Evolutionary conservation across 1,140 invertebrate genomes (phyloP).

Genomic region (Drosophila jambulina): DNA sequence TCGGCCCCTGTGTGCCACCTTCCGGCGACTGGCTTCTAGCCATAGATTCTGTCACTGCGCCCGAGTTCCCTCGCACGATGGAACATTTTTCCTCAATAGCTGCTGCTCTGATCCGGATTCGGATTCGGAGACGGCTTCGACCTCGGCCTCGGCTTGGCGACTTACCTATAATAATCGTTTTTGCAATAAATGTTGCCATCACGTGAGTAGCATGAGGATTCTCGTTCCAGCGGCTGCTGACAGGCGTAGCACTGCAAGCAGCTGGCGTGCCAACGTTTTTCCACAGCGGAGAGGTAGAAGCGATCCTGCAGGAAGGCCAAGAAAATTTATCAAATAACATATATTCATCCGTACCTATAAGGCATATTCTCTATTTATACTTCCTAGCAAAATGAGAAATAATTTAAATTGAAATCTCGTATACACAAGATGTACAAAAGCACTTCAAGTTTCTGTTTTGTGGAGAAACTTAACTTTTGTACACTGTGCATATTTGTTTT

Average conservation of each 20-base stretch:
- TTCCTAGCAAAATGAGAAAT: too few species aligned
- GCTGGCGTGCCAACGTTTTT: constrained; percentile 96
- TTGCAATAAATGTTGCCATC: constrained; percentile 99
- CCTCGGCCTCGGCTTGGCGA: constrained; percentile 47
- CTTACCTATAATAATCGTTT: constrained; percentile 98
- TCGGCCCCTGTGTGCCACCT: constrained; percentile 33
- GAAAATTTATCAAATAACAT: constrained; percentile 27
- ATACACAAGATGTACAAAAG: not conserved
- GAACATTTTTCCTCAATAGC: constrained; percentile 31
- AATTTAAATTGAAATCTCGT: too few species aligned
- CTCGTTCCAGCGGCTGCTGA: constrained; percentile 94
- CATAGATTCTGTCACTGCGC: constrained; percentile 21
- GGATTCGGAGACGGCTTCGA: constrained; percentile 17
- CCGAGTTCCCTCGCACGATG: constrained; percentile 17
- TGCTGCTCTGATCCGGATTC: constrained; percentile 8
- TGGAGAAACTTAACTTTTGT: too few species aligned
- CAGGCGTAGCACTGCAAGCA: constrained; percentile 97
- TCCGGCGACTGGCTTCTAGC: constrained; percentile 19
- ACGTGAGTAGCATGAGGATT: constrained; percentile 96
- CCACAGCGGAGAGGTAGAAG: constrained; percentile 96
- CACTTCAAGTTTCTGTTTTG: not conserved
- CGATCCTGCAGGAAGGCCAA: constrained; percentile 88
- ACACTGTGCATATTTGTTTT: too few species aligned
- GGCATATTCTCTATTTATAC: not conserved
- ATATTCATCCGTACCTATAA: not conserved